These are phyloP conservation scores for Arctia plantaginis DNA, from an alignment of 2,888 invertebrate genomes.

Conservation along the genomic window DNA sequence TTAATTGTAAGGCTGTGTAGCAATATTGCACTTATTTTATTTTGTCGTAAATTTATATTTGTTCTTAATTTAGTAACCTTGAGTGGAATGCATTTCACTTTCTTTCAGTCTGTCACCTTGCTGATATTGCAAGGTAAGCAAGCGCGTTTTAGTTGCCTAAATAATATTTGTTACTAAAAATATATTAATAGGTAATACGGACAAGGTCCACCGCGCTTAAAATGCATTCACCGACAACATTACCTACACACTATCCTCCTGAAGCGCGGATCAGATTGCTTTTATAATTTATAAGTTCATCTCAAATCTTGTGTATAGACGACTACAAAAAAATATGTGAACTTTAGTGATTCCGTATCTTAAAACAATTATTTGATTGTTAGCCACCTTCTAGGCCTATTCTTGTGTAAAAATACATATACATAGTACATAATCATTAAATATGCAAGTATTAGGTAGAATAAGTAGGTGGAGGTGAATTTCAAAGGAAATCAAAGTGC, in stretches of 20 bases:
- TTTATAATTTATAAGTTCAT: too few relatives aligned
- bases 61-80: neutral
- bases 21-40: neutral
- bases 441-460: neutral
- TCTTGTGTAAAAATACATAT: too few relatives aligned
- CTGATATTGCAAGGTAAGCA: neutral
- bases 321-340: too few relatives aligned
- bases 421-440: neutral
- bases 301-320: too few relatives aligned
- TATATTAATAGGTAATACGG: neutral
- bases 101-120: neutral
- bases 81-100: conserved; percentile 1
- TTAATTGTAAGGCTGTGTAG: neutral
- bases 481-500: neutral
- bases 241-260: neutral
- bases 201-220: neutral
- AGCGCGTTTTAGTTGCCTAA: neutral
- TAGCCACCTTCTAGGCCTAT: too few relatives aligned
- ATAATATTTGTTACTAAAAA: neutral
- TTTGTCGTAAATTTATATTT: neutral
- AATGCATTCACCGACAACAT: neutral
- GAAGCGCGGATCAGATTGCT: neutral
- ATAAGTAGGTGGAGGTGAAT: neutral
- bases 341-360: too few relatives aligned
- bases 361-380: too few relatives aligned